phyloP scores from a whole-genome alignment of 2,797 vertebrate species.

The Prunella strophiata region DNA sequence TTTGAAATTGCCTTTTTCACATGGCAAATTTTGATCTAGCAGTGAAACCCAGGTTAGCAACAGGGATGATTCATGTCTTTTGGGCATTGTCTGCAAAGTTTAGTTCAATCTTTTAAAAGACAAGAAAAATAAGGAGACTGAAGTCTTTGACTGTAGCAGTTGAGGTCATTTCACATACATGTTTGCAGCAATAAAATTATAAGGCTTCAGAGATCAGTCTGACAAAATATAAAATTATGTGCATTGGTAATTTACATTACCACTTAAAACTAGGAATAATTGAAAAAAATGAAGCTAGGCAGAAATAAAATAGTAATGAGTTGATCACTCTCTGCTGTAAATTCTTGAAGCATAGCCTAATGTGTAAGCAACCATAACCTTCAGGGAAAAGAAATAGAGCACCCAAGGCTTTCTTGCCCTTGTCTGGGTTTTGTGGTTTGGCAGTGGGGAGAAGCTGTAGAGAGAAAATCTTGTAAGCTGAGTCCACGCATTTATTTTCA shows the following conservation, averaged over 20 bases:
- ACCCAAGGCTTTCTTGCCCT: neutral
- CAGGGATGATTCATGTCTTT: neutral
- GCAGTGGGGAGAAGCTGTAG: neutral
- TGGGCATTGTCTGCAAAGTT: neutral
- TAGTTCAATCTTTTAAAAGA: neutral
- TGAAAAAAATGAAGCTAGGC: neutral
- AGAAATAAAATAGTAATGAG: slow-evolving; percentile 2
- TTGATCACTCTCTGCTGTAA: neutral
- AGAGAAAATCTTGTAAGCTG: slow-evolving; percentile 6
- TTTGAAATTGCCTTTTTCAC: neutral
- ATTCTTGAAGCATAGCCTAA: slow-evolving; percentile 16
- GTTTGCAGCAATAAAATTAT: neutral
- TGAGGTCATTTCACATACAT: neutral
- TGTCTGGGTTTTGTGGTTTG: neutral
- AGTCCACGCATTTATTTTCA: slow-evolving; percentile 20
- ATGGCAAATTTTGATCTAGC: neutral
- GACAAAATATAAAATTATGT: neutral
- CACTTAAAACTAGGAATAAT: neutral
- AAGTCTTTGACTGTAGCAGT: neutral
- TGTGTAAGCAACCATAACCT: neutral
- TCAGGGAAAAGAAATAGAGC: neutral
- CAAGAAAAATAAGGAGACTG: neutral
- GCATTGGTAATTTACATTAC: neutral
- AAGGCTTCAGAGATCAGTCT: neutral
- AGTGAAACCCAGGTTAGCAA: neutral